Evolutionary conservation across 2,797 vertebrate species (phyloP), one percentile per base, ranked within the genome.

Genomic region (Enteromius viviparus): DNA sequence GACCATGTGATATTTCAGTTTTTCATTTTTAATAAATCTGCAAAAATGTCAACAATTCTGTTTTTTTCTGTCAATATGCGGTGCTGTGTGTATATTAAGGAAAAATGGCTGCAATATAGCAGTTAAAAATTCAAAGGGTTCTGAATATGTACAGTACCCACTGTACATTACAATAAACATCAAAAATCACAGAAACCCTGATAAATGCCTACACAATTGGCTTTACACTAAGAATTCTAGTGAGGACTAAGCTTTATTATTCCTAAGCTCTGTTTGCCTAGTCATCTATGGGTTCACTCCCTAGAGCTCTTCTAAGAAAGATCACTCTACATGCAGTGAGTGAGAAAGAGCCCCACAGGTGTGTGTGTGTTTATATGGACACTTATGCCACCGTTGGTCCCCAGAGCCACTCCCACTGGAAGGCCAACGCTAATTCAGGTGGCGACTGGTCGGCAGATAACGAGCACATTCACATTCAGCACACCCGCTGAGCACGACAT

Each of bases 401-500:
- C 84, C 19, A 51, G 72, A 83, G 77, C 10, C 47, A 64, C 80
- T 49, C 74, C 82, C 55, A 72, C 76, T 66, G 64, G 29, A 45
- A 83, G 26, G 37, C 76, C 26, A 11, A 37, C 2, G 37, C 65
- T 80, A 53, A 71, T n/a, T 83, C 71, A 71, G 70, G 34, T 53
- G 68, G 58, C 3, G 62, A 42, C 45, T 6, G n/a, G 55, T 32
- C 6, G 64, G 14, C 42, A 75, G 45, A 81, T 81, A 85, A 85
- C 21, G 6, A 84, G 49, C 58, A 74, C 76, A 76, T 65, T 82
- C 47, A 53, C 45, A 55, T 82, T 62, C 64, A 55, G 45, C 26
- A 47, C 37, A 62, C 79, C 53, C 2, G 66, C 55, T 37, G 42
- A 82, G 58, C 40, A 47, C 15, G 32, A 75, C 72, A 72, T 45